Percentiles rank a stretch among this genome's conserved stretches.
phyloP scores from a whole-genome alignment of 2,113 vertebrate species.

The Platanista minor region DNA sequence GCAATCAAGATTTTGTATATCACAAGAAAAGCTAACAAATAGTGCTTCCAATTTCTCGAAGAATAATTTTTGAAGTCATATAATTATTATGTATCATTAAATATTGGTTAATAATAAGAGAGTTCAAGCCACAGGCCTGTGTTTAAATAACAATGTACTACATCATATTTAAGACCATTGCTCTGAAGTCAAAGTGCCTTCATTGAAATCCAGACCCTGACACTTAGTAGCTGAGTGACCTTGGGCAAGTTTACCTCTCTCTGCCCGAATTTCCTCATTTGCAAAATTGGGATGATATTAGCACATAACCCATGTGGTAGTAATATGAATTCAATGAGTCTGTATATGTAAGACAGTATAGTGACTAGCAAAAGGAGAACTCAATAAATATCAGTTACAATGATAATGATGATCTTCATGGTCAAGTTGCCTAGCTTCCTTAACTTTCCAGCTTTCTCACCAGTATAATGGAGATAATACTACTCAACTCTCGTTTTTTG shows the following conservation, averaged over 20 bases:
- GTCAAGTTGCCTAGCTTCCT: background rate
- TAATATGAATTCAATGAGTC: background rate
- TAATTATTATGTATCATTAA: background rate
- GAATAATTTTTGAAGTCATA: background rate
- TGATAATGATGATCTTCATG: background rate
- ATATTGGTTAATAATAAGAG: background rate
- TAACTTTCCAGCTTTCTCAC: background rate
- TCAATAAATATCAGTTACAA: background rate
- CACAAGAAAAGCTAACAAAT: background rate
- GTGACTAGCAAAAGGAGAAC: background rate
- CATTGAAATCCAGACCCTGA: background rate
- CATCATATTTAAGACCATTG: background rate
- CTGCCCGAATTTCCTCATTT: background rate
- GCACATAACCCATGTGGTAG: background rate
- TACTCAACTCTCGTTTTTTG: background rate
- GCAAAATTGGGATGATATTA: background rate
- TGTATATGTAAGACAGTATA: background rate
- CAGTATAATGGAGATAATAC: background rate
- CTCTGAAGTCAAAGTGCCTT: background rate
- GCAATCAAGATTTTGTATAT: background rate
- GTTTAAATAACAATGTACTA: background rate
- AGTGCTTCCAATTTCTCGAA: background rate
- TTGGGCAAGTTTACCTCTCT: background rate
- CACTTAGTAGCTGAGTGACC: background rate
- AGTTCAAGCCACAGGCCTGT: background rate